These are phyloP conservation scores for Corydoras sp. DNA, from an alignment of 2,113 vertebrate genomes.

Conservation along the genomic window DNA sequence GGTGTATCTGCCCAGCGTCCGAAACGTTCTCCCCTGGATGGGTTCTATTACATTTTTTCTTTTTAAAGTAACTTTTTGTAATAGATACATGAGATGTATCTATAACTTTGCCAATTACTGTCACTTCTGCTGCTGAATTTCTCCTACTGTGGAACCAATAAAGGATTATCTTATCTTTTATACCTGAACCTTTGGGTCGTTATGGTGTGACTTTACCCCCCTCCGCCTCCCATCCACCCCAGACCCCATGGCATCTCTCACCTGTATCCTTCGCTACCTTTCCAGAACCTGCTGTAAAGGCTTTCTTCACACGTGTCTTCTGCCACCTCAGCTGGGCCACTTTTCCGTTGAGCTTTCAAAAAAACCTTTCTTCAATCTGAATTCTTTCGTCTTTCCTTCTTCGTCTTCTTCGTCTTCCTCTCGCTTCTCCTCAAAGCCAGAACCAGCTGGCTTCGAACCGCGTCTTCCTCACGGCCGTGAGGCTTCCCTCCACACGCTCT, in stretches of 20 bases:
- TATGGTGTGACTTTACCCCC: not conserved
- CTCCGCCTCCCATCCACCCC: not conserved
- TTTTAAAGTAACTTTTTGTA: no score
- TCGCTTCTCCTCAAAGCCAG: constrained; percentile 64
- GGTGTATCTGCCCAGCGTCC: no score
- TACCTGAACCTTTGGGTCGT: not conserved
- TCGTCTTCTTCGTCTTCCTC: constrained; percentile 39
- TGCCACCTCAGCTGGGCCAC: constrained; percentile 38
- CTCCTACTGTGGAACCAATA: no score
- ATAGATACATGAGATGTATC: no score
- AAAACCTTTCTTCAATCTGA: constrained; percentile 40
- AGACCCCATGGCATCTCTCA: constrained; percentile 52
- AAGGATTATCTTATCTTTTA: no score
- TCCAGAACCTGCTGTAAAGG: constrained; percentile 60
- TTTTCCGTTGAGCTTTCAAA: constrained; percentile 30
- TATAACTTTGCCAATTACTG: no score
- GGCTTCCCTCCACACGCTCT: constrained; percentile 68
- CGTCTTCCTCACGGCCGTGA: constrained; percentile 64
- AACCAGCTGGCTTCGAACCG: constrained; percentile 72
- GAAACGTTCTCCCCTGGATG: no score
- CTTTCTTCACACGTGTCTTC: constrained; percentile 40
- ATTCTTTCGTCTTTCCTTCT: constrained; percentile 36
- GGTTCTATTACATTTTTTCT: no score
- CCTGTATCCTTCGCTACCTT: constrained; percentile 63
- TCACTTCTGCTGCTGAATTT: no score